These are phyloP conservation scores for Mactromeris polynyma DNA, from an alignment of 2,888 invertebrate genomes.

Conservation along the genomic window DNA sequence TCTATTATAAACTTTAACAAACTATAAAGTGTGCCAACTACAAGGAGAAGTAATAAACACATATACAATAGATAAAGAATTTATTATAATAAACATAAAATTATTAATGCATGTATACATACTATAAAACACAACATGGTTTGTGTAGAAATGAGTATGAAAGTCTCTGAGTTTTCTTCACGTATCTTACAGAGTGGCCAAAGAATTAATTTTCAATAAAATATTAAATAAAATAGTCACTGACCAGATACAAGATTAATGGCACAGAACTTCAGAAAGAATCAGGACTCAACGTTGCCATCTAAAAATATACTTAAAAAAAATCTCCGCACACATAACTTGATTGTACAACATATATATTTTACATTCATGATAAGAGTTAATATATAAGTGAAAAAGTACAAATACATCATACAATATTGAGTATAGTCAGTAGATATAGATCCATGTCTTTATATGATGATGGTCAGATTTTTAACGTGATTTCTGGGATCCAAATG, in stretches of 20 bases:
- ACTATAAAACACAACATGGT: too few relatives aligned
- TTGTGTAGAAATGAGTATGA: background rate
- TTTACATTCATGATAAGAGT: background rate
- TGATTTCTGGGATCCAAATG: background rate
- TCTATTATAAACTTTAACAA: background rate
- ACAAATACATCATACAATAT: constrained; percentile 23
- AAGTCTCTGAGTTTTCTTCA: background rate
- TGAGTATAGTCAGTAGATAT: background rate
- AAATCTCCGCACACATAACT: background rate
- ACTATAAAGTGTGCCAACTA: background rate
- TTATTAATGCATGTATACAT: background rate
- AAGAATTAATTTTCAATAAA: background rate
- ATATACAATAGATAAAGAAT: background rate
- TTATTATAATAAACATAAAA: background rate
- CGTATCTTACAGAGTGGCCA: background rate
- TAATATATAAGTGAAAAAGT: background rate
- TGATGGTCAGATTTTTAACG: background rate
- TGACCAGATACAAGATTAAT: background rate
- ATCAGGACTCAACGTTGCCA: too few relatives aligned
- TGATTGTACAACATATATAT: background rate
- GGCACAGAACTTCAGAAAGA: background rate
- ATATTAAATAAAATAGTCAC: background rate
- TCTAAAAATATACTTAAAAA: background rate
- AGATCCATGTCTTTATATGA: background rate
- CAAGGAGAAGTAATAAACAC: background rate